Conservation (phyloP, 2,888 invertebrate genomes). For the Leucophora obtusa region DNA sequence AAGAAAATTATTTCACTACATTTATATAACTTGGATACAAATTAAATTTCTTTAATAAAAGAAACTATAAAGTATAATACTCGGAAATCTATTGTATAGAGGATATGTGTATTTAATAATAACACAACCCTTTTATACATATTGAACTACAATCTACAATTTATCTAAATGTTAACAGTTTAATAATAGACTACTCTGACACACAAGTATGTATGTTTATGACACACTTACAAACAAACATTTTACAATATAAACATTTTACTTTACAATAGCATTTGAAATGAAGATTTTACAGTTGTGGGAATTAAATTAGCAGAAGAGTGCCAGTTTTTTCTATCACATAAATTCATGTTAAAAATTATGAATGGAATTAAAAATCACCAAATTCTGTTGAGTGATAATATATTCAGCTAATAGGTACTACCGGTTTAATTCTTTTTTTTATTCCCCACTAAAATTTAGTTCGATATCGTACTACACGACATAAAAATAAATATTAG, state of each 20-base stretch:
- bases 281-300: constrained; percentile 12
- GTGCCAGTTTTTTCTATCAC: no score
- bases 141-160: constrained; percentile 37
- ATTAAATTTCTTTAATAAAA: background rate
- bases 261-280: constrained; percentile 24
- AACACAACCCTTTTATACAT: constrained; percentile 12
- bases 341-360: no score
- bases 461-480: no score
- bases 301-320: background rate
- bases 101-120: constrained; percentile 23
- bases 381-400: no score
- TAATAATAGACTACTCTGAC: constrained; percentile 19
- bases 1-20: background rate
- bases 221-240: constrained; percentile 12
- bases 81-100: constrained; percentile 15
- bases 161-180: constrained; percentile 45
- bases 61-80: background rate
- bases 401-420: no score
- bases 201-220: background rate
- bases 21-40: background rate
- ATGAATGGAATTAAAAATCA: no score
- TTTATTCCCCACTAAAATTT: no score
- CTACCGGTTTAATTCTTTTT: no score
- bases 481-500: no score
- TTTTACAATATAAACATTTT: constrained; percentile 18